These are phyloP conservation scores for Pachypanchax playfairii DNA, from an alignment of 2,113 vertebrate species.

Conservation along the genomic window DNA sequence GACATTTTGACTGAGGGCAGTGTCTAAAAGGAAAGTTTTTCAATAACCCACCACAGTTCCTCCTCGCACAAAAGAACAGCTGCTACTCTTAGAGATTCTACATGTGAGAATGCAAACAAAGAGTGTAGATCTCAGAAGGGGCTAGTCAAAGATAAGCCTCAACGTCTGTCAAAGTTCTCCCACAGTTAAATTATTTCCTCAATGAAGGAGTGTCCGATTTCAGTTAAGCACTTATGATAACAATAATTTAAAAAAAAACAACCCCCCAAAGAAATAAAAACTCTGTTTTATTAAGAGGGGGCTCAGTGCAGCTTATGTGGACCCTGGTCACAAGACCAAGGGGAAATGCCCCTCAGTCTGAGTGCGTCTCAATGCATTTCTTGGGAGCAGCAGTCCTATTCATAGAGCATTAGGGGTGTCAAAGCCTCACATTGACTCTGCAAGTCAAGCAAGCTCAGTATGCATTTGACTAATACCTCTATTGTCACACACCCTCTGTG, in stretches of 20 bases:
- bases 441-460: conserved; percentile 56
- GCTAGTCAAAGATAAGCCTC: conserved; percentile 30
- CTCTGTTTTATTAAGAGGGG: conserved; percentile 34
- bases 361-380: conserved; percentile 56
- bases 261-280: conserved; percentile 20
- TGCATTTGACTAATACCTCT: conserved; percentile 67
- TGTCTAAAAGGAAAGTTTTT: conserved; percentile 31
- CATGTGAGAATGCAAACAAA: conserved; percentile 31
- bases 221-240: conserved; percentile 67
- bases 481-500: conserved; percentile 55
- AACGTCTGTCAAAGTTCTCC: conserved; percentile 49
- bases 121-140: conserved; percentile 18
- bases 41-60: conserved; percentile 31
- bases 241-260: conserved; percentile 26
- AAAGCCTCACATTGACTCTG: conserved; percentile 58
- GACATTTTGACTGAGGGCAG: conserved; percentile 33
- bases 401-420: conserved; percentile 61
- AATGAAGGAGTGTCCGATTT: conserved; percentile 59
- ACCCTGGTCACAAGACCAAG: conserved; percentile 47
- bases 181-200: conserved; percentile 51
- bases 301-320: conserved; percentile 21
- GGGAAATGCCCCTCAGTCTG: conserved; percentile 47
- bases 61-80: conserved; percentile 52
- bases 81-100: conserved; percentile 15
- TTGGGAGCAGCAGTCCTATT: conserved; percentile 57